phyloP scores from a whole-genome alignment of 2,797 vertebrate species.

The Lutra lutra region DNA sequence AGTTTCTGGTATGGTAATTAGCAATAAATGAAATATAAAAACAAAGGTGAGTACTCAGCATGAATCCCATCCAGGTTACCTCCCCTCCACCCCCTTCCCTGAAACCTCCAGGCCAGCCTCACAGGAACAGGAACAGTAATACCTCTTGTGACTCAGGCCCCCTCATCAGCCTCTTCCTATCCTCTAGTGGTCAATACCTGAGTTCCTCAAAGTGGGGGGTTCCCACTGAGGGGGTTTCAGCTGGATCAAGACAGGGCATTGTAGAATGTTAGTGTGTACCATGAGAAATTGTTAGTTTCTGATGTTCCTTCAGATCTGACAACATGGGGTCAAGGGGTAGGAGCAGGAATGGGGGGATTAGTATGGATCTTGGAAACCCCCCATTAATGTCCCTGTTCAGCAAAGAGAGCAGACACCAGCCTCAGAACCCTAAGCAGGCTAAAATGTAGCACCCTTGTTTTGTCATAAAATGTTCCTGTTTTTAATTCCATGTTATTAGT shows the following conservation, averaged over 20 bases:
- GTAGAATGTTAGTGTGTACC: not conserved
- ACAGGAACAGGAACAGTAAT: not conserved
- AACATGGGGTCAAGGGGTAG: not conserved
- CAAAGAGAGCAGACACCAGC: not conserved
- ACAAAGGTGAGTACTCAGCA: not conserved
- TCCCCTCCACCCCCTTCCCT: not conserved
- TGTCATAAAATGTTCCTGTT: not conserved
- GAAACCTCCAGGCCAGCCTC: not conserved
- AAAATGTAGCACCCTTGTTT: not conserved
- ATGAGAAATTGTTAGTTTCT: not conserved
- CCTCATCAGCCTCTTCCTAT: not conserved
- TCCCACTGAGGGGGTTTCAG: not conserved
- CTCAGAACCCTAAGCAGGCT: not conserved
- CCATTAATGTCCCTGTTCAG: not conserved
- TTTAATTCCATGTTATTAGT: not conserved
- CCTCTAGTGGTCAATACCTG: not conserved
- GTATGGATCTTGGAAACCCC: not conserved
- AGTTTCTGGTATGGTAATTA: not conserved
- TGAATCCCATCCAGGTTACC: not conserved
- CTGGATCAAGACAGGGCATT: not conserved
- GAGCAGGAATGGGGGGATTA: too few species aligned
- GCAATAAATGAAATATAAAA: not conserved
- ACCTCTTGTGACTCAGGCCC: not conserved
- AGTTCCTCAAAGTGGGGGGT: accelerated
- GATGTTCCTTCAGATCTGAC: not conserved